Percentiles rank a stretch among this genome's conserved stretches.
phyloP scores from a whole-genome alignment of 2,113 vertebrate genomes.

The Lanius ludovicianus region DNA sequence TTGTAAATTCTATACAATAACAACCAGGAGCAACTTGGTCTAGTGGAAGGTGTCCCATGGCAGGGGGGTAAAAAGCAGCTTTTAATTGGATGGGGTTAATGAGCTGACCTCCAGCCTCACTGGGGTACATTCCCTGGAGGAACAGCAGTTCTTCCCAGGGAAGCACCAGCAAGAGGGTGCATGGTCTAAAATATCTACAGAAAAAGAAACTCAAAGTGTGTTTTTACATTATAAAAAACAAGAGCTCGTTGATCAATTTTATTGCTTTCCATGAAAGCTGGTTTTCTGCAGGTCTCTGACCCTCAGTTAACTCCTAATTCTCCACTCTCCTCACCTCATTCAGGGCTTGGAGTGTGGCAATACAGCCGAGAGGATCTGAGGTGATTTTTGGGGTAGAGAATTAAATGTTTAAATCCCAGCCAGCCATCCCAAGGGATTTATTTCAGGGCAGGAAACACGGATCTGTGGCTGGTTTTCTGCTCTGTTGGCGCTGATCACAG shows the following conservation, averaged over 20 bases:
- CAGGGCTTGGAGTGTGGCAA: not conserved
- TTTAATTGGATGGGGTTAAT: not conserved
- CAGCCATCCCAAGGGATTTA: not conserved
- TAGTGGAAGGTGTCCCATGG: not conserved
- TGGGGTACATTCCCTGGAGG: not conserved
- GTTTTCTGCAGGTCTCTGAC: not conserved
- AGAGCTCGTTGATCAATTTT: fast-evolving
- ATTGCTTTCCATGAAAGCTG: not conserved
- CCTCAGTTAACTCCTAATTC: not conserved
- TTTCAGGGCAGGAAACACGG: fast-evolving
- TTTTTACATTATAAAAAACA: not conserved
- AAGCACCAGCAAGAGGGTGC: not conserved
- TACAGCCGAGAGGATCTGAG: not conserved
- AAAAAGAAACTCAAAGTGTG: not conserved
- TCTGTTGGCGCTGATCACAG: fast-evolving
- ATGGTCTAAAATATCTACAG: not conserved
- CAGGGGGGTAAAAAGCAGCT: not conserved
- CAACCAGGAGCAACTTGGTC: not conserved
- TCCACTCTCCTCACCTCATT: not conserved
- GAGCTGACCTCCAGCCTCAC: not conserved
- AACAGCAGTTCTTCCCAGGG: not conserved
- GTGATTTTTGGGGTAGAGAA: not conserved
- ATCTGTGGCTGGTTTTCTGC: not conserved
- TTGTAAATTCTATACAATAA: not conserved
- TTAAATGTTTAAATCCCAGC: not conserved